phyloP scores from a whole-genome alignment of 2,888 invertebrate genomes.

The Stenolophus ochropezus region DNA sequence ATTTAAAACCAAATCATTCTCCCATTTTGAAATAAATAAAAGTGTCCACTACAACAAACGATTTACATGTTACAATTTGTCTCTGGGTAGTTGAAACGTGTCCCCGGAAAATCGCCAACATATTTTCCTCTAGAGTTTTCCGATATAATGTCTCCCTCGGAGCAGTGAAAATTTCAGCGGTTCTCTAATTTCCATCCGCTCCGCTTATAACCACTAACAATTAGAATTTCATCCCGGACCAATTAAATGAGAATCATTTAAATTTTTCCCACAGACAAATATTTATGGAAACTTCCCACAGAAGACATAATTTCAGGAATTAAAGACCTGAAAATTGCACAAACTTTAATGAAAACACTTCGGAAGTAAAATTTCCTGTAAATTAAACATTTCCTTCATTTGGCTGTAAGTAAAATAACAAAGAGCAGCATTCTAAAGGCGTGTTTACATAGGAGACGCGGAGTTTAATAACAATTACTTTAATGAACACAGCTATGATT shows the following conservation, averaged over 20 bases:
- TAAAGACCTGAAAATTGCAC: constrained; percentile 18
- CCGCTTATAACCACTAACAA: not conserved
- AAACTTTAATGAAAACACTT: constrained; percentile 36
- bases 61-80: not conserved
- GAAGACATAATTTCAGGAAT: not conserved
- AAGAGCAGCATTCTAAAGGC: constrained; percentile 9
- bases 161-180: not conserved
- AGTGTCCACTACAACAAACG: not conserved
- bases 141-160: not conserved
- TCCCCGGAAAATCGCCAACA: not conserved
- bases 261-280: not conserved
- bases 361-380: constrained; percentile 17
- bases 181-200: not conserved
- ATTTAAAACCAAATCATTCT: not conserved
- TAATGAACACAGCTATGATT: not conserved
- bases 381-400: constrained; percentile 7
- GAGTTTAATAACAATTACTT: constrained; percentile 19
- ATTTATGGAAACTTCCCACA: not conserved
- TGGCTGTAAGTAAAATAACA: constrained; percentile 16
- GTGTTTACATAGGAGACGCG: not conserved
- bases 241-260: not conserved
- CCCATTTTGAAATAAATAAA: not conserved
- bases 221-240: not conserved
- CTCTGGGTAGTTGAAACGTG: not conserved
- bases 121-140: not conserved